Conservation (phyloP, 2,797 vertebrate genomes). For the Telmatherina bonti region DNA sequence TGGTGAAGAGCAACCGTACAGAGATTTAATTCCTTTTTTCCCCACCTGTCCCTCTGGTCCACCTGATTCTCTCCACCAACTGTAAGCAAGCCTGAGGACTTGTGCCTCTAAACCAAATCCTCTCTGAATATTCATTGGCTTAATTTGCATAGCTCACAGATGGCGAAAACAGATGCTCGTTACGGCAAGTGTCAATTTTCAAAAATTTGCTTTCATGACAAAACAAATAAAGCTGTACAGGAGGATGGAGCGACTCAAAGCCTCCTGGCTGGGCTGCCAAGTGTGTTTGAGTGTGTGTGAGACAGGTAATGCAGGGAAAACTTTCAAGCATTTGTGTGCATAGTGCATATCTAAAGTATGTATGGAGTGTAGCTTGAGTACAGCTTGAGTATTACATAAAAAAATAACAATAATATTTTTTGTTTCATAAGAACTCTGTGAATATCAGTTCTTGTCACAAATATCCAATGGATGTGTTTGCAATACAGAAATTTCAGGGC, state of each 20-base stretch:
- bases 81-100: conserved; percentile 74
- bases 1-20: conserved; percentile 28
- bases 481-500: too few species aligned
- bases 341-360: background rate
- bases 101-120: conserved; percentile 70
- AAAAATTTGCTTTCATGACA: conserved; percentile 80
- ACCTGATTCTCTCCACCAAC: conserved; percentile 62
- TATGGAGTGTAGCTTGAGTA: background rate
- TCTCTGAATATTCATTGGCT: conserved; percentile 84
- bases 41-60: conserved; percentile 45
- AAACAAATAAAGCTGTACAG: conserved; percentile 84
- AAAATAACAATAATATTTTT: conserved; percentile 5
- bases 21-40: conserved; percentile 61
- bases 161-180: conserved; percentile 83
- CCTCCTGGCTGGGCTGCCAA: conserved; percentile 66
- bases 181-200: conserved; percentile 79
- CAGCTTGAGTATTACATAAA: conserved; percentile 24
- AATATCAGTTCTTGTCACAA: background rate
- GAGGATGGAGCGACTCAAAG: conserved; percentile 71
- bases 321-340: conserved; percentile 43
- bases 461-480: background rate
- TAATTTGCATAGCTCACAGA: conserved; percentile 83
- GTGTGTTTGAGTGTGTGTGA: conserved; percentile 41
- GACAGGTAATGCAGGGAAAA: conserved; percentile 44
- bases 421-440: background rate